These are phyloP conservation scores for Drosophila ogumai DNA, from an alignment of 1,140 invertebrate genomes.

Conservation along the genomic window DNA sequence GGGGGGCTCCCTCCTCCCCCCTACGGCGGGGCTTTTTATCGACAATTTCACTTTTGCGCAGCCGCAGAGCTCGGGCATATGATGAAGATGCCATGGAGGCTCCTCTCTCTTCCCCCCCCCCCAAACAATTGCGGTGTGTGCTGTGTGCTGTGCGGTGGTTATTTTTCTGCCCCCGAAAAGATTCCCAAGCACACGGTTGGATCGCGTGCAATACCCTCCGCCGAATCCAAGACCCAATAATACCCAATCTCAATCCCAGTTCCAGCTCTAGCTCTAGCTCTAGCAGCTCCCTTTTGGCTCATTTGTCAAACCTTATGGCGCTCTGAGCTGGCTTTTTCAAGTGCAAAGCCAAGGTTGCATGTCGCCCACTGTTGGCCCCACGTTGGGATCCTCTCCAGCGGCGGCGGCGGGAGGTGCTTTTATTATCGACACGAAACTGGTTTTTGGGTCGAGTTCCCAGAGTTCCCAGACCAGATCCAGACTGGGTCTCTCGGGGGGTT, in stretches of 20 bases:
- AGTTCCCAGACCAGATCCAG: conserved; percentile 37
- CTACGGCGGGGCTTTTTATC: conserved; percentile 49
- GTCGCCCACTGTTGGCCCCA: neutral
- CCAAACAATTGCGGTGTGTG: conserved; percentile 22
- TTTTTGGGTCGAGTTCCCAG: conserved; percentile 42
- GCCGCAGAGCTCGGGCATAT: conserved; percentile 37
- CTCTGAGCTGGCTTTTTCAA: conserved; percentile 56
- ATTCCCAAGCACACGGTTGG: conserved; percentile 75
- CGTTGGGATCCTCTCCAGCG: conserved; percentile 18
- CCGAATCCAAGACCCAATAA: neutral
- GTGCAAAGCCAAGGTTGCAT: conserved; percentile 77
- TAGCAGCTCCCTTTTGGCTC: neutral
- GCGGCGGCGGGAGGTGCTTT: conserved; percentile 40
- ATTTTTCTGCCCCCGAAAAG: conserved; percentile 50
- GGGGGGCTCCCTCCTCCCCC: too few relatives aligned
- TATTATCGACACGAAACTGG: conserved; percentile 75
- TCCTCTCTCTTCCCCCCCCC: too few relatives aligned
- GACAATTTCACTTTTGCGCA: conserved; percentile 78
- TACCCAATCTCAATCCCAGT: neutral
- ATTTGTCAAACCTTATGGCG: conserved; percentile 69
- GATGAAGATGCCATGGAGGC: conserved; percentile 38
- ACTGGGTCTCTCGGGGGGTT: neutral
- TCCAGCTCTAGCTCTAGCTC: neutral
- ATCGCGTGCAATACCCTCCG: conserved; percentile 60
- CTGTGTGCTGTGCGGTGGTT: conserved; percentile 7